Conservation (phyloP, 2,113 vertebrate genomes). For the Trochalopteron elliotii region DNA sequence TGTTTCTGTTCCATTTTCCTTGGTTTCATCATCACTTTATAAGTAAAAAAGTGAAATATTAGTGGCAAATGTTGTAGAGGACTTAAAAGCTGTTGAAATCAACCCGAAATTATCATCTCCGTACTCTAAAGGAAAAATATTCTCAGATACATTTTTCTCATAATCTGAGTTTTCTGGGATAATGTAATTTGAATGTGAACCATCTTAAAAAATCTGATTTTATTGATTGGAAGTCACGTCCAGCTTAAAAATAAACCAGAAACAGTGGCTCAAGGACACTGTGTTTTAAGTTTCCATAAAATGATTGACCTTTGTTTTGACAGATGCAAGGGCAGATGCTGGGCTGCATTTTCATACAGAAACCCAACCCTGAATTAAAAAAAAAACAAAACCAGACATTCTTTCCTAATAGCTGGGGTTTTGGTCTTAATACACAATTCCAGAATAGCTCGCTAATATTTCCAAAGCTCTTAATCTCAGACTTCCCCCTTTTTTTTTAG, state of each 20-base stretch:
- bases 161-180: background rate
- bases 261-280: background rate
- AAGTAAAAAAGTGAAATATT: background rate
- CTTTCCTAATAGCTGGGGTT: background rate
- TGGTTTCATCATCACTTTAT: background rate
- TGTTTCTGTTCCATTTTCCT: background rate
- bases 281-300: slow-evolving; percentile 9
- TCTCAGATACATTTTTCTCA: background rate
- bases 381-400: background rate
- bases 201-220: background rate
- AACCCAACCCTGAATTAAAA: background rate
- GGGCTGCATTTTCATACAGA: background rate
- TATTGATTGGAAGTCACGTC: background rate
- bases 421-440: background rate
- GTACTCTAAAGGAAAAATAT: background rate
- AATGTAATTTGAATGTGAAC: background rate
- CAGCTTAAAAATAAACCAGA: background rate
- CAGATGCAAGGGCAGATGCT: background rate
- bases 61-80: background rate
- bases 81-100: background rate
- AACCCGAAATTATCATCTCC: background rate
- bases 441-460: background rate
- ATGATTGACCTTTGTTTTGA: slow-evolving; percentile 46
- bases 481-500: background rate
- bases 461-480: background rate